Evolutionary conservation across 2,888 invertebrate genomes (phyloP).

Genomic region (Erebia epiphron): DNA sequence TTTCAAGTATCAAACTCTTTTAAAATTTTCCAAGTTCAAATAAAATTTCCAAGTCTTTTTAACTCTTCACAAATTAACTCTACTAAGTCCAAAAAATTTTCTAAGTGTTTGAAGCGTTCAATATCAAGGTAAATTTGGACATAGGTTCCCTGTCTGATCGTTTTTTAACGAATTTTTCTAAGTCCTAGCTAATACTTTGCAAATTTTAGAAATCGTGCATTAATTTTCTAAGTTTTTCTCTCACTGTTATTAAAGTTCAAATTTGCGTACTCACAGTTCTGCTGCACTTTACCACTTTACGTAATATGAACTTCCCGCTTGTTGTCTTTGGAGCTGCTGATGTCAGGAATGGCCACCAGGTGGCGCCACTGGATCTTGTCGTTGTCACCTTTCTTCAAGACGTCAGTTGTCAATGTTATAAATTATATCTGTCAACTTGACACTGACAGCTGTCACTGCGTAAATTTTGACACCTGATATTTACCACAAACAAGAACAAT

Average conservation of each 20-base stretch:
- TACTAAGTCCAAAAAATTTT: background rate
- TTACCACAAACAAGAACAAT: too few species aligned
- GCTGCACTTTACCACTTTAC: background rate
- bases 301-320: background rate
- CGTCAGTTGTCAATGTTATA: background rate
- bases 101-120: background rate
- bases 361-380: background rate
- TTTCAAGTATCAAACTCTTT: too few species aligned
- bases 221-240: background rate
- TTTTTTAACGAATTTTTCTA: background rate
- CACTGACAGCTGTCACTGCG: too few species aligned
- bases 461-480: too few species aligned
- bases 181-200: constrained; percentile 2
- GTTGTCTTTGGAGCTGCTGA: background rate
- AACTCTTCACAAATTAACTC: too few species aligned
- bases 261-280: background rate
- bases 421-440: too few species aligned
- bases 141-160: background rate
- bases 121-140: background rate
- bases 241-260: background rate
- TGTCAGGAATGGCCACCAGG: background rate
- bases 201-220: background rate
- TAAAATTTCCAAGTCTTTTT: too few species aligned
- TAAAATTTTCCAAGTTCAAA: too few species aligned
- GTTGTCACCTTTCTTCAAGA: too few species aligned